Evolutionary conservation across 2,888 invertebrate genomes (phyloP).

Genomic region (Papilio protenor): DNA sequence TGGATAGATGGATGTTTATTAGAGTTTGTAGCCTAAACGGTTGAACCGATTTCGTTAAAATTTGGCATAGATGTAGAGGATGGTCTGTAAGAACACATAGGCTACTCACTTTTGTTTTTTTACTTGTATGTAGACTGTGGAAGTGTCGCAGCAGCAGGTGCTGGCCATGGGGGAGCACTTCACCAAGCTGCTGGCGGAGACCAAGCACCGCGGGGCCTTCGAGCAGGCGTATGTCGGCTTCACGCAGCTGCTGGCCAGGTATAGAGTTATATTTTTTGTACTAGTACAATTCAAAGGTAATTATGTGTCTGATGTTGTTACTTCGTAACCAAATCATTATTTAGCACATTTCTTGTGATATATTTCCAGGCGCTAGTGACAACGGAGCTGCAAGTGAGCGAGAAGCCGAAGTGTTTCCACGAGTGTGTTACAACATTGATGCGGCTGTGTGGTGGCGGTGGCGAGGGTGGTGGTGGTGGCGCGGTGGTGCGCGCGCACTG

Average conservation of each 20-base stretch:
- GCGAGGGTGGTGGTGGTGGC: constrained; percentile 59
- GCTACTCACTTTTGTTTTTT: no score
- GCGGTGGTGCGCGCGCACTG: constrained; percentile 88
- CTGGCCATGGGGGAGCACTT: constrained; percentile 87
- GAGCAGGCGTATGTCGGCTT: constrained; percentile 97
- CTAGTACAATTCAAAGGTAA: no score
- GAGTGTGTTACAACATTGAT: constrained; percentile 85
- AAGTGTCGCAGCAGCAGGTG: constrained; percentile 80
- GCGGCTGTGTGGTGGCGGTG: constrained; percentile 57
- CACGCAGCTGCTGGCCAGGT: constrained; percentile 87
- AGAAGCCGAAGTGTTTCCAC: constrained; percentile 83
- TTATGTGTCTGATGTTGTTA: no score
- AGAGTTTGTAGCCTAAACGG: no score
- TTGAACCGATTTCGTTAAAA: no score
- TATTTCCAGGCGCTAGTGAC: constrained; percentile 88
- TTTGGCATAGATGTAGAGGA: no score
- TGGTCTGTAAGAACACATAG: no score
- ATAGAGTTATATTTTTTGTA: no score
- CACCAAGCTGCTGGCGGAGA: constrained; percentile 87
- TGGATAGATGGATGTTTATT: no score
- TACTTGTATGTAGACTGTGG: no score
- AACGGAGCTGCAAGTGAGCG: constrained; percentile 86
- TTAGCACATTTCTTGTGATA: background rate
- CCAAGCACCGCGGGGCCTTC: constrained; percentile 98
- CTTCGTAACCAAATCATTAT: background rate